Evolutionary conservation across 2,113 vertebrate species (phyloP).

Genomic region (Struthio camelus): DNA sequence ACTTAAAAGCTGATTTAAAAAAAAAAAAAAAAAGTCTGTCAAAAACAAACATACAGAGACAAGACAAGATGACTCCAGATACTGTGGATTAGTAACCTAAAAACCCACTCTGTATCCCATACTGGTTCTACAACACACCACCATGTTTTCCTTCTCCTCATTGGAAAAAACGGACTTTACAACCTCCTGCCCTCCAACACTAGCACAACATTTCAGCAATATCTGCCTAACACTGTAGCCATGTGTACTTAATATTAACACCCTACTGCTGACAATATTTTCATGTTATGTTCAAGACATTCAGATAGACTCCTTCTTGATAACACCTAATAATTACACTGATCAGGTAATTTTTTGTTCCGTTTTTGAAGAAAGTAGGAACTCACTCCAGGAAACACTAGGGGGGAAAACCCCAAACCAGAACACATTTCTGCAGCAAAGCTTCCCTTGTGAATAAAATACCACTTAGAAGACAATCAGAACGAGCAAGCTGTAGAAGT

Average conservation of each 20-base stretch:
- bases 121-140: background rate
- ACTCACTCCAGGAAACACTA: background rate
- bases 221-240: background rate
- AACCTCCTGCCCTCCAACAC: background rate
- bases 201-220: background rate
- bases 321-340: background rate
- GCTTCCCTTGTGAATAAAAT: background rate
- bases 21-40: too few species aligned
- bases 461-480: background rate
- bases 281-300: background rate
- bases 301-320: background rate
- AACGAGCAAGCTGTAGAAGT: background rate
- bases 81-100: background rate
- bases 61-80: background rate
- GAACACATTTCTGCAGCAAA: background rate
- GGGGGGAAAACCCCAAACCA: fast-evolving
- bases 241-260: background rate
- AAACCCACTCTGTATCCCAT: fast-evolving
- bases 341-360: background rate
- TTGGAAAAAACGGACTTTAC: background rate
- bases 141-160: background rate
- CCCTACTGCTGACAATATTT: background rate
- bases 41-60: background rate
- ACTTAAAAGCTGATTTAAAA: too few species aligned
- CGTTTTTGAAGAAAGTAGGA: background rate